phyloP scores from a whole-genome alignment of 1,140 invertebrate species.

The Anoplophora glabripennis region DNA sequence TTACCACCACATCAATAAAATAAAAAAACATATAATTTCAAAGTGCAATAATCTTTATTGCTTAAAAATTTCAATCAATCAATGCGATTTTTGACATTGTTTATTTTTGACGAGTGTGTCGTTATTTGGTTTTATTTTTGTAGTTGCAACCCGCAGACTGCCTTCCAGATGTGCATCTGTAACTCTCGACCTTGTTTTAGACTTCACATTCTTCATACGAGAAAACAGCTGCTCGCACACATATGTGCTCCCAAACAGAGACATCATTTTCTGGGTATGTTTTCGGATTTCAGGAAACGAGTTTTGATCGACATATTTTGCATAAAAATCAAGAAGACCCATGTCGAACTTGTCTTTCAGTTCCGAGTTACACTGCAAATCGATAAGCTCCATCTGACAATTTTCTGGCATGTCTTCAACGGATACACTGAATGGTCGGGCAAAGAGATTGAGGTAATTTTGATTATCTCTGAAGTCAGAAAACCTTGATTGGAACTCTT shows the following conservation, averaged over 20 bases:
- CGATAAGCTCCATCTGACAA: too few relatives aligned
- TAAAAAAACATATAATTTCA: background rate
- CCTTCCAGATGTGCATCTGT: constrained; percentile 1
- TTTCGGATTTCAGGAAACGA: constrained; percentile 6
- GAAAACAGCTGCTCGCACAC: constrained; percentile 2
- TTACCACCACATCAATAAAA: too few relatives aligned
- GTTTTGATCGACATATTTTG: constrained; percentile 11
- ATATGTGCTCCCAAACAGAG: too few relatives aligned
- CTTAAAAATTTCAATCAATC: background rate
- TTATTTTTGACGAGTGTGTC: constrained; percentile 6
- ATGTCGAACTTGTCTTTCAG: constrained; percentile 13
- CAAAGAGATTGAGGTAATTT: too few relatives aligned
- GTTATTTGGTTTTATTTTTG: background rate
- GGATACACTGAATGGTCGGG: too few relatives aligned
- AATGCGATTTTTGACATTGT: constrained; percentile 1
- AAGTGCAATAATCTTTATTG: background rate
- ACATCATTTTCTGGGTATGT: too few relatives aligned
- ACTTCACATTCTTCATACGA: background rate
- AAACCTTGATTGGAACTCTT: too few relatives aligned
- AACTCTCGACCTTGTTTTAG: background rate
- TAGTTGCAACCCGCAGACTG: background rate
- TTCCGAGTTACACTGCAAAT: too few relatives aligned
- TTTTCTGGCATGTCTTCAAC: too few relatives aligned
- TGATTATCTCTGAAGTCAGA: too few relatives aligned
- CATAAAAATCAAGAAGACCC: constrained; percentile 11